These are phyloP conservation scores for Oreochromis grahami DNA, from an alignment of 2,797 vertebrate species.

Conservation along the genomic window DNA sequence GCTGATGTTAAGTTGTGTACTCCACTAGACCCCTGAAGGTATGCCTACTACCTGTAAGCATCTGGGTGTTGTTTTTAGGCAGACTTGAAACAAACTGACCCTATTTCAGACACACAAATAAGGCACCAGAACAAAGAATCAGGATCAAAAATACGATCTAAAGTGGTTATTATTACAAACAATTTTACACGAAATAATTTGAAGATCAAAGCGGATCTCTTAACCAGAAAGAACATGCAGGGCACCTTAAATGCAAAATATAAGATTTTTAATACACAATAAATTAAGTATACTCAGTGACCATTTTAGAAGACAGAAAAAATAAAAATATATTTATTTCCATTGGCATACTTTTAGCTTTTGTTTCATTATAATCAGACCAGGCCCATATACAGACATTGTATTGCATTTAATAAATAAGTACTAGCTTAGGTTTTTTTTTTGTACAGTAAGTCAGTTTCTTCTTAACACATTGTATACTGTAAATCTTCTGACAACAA, in stretches of 20 bases:
- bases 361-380: slow-evolving; percentile 41
- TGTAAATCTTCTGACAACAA: slow-evolving; percentile 61
- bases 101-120: background rate
- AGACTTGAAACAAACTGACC: background rate
- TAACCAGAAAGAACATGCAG: slow-evolving; percentile 4
- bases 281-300: slow-evolving; percentile 66
- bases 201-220: background rate
- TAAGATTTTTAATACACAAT: slow-evolving; percentile 76
- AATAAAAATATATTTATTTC: slow-evolving; percentile 65
- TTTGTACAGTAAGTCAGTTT: slow-evolving; percentile 48
- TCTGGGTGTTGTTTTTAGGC: background rate
- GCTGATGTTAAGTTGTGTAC: background rate
- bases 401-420: slow-evolving; percentile 71
- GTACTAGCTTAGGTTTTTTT: slow-evolving; percentile 22
- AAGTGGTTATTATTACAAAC: background rate
- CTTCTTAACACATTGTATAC: slow-evolving; percentile 44
- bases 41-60: background rate
- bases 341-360: slow-evolving; percentile 42
- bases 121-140: background rate
- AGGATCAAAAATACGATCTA: background rate
- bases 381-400: slow-evolving; percentile 57
- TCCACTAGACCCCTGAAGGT: background rate
- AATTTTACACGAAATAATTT: background rate
- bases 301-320: slow-evolving; percentile 65
- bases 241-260: slow-evolving; percentile 69